Evolutionary conservation across 1,140 invertebrate genomes (phyloP), one percentile per base, ranked within the genome.

Genomic region (Calephelis virginiensis): DNA sequence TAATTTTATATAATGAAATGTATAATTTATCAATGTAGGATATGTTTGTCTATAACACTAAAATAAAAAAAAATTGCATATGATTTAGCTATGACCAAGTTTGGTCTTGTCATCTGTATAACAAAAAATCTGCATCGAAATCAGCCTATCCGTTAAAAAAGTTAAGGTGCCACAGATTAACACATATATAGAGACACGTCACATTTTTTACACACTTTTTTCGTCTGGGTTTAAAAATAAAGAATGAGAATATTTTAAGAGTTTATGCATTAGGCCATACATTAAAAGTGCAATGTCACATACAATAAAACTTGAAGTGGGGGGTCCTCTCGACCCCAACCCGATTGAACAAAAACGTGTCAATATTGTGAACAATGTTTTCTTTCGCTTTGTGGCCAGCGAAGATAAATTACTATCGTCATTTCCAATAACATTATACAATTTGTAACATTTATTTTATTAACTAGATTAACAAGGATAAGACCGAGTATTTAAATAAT

Each of bases 361-460:
- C 84, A 88, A 90, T 90, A 88, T 83, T 86, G 80, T 85, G 84
- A 80, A 90, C 83, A 87, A 84, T 83, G 76, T 86, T 83, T 81
- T 85, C 78, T 77, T 80, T 77, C 75, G 80, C 77, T 83, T 88
- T 90, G 85, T 90, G 85, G 83, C 70, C 70, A 70, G 76, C 68
- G 73, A 80, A 86, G 87, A 90, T 90, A 86, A 90, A 90, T 88
- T 86, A 81, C 80, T 82, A 78, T 81, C 74, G 76, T 76, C 73
- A 74, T 86, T 84, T 74, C 74, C 69, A 75, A 79, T 83, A 81
- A 81, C 80, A 75, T 85, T 83, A 74, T 77, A 85, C 86, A 88
- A 88, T 90, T 90, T 88, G 84, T 90, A 80, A 78, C 79, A 86
- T 85, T 85, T 80, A 74, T 76, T 73, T 64, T 60, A 60, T 73